Evolutionary conservation across 2,113 vertebrate genomes (phyloP), one percentile per base, ranked within the genome.

Genomic region (Apteryx mantelli): DNA sequence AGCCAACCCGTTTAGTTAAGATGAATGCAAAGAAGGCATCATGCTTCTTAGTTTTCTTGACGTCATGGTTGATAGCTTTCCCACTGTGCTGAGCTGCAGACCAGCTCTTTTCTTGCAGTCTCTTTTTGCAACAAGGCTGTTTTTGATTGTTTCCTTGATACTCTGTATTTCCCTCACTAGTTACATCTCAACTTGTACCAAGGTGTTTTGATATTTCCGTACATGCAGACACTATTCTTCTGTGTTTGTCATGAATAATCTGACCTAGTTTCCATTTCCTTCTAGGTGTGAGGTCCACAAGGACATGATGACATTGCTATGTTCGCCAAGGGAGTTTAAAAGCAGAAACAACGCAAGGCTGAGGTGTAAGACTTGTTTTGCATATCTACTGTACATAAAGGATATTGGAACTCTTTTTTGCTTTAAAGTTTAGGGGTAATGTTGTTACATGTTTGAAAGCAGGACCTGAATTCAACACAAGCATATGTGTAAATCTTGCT

Each of bases 151-250:
- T 42, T 16, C 58, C 70, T 4, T 34, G 0, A 12, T 7, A 2
- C 32, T 36, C 71, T 75, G 42, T 0, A 2, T 10, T 64, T n/a
- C 44, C 48, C 44, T 61, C 48, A 32, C 70, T 34, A 52, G 56
- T n/a, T 40, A 44, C 7, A 2, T 11, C 88, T 40, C 82, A 21
- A 1, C 21, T 20, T 25, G 56, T 6, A 11, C 17, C 0, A 0
- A 2, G 30, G 48, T 0, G 0, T 18, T n/a, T 13, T 48, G 15
- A 11, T 38, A 32, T 20, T 60, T 61, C 82, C 38, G 58, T 8
- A 30, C 55, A 7, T 1, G 50, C 1, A 5, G 78, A 87, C 50
- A 21, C 18, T 9, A 40, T 44, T 86, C 26, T 69, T 83, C 66
- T 8, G 68, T 30, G 21, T 38, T 32, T 70, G 25, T 13, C 32